Conservation (phyloP, 2,113 vertebrate genomes). For the Pluvianellus socialis region DNA sequence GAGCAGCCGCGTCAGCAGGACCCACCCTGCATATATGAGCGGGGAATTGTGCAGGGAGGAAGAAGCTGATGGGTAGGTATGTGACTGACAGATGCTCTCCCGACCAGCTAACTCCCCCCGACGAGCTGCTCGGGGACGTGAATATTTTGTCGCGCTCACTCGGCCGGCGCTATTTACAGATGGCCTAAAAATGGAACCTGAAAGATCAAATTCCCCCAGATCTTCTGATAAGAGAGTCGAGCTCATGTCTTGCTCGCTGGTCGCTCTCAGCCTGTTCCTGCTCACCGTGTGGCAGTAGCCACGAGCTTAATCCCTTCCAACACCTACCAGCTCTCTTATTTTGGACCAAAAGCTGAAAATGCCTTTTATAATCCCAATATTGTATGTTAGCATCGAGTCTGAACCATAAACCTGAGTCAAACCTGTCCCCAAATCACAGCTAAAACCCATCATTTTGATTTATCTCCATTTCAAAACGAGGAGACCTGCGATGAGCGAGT, state of each 20-base stretch:
- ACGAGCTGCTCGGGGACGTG: fast-evolving
- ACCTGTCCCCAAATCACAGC: neutral
- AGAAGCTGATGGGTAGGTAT: fast-evolving
- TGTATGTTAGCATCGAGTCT: neutral
- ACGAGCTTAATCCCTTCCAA: neutral
- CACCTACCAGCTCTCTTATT: neutral
- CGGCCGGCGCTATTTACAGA: neutral
- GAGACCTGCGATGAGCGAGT: neutral
- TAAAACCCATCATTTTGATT: neutral
- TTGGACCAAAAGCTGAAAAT: neutral
- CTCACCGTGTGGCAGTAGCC: neutral
- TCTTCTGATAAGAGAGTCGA: neutral
- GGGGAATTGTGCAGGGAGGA: neutral
- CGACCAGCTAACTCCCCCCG: too few relatives aligned
- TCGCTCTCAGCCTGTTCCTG: neutral
- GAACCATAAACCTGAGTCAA: neutral
- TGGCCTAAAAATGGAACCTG: neutral
- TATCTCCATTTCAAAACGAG: neutral
- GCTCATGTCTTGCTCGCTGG: fast-evolving
- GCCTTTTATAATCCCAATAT: neutral
- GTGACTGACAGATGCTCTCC: fast-evolving
- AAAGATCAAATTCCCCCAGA: neutral
- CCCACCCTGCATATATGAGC: fast-evolving
- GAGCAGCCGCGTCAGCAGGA: fast-evolving
- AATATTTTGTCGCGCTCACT: neutral